A percentile compares a stretch with the other conserved stretches of the same genome.
These are phyloP conservation scores for Nephrocerus scutellatus DNA, from an alignment of 2,888 invertebrate species.

Conservation along the genomic window DNA sequence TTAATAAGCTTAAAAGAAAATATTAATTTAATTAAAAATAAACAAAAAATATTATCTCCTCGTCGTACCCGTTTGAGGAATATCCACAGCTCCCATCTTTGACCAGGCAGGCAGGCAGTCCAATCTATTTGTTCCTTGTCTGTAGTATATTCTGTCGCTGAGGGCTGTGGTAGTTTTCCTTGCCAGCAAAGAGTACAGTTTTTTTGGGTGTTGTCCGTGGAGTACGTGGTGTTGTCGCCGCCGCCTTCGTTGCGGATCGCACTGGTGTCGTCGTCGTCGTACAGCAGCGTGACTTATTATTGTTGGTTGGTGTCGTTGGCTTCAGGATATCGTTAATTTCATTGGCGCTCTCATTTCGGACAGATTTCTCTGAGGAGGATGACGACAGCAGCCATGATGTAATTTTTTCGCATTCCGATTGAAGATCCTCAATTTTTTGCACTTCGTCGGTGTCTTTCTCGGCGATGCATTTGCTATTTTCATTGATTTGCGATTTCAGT, in stretches of 20 bases:
- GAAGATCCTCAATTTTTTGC: conserved; percentile 40
- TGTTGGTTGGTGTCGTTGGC: conserved; percentile 29
- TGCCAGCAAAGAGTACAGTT: conserved; percentile 42
- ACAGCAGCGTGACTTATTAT: conserved; percentile 21
- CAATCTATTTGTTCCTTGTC: no score
- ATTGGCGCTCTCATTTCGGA: conserved; percentile 34
- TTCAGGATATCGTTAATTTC: conserved; percentile 37
- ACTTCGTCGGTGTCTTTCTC: conserved; percentile 39
- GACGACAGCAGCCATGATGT: conserved; percentile 39
- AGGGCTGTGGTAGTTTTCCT: conserved; percentile 43
- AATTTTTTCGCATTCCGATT: conserved; percentile 43
- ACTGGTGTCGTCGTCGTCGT: conserved; percentile 25
- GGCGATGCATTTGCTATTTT: conserved; percentile 20
- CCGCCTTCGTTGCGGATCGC: conserved; percentile 15
- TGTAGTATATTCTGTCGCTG: no score
- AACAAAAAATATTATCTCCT: no score
- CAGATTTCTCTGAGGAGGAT: conserved; percentile 33
- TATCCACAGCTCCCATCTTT: no score
- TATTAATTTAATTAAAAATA: no score
- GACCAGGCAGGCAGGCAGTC: no score
- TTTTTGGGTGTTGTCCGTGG: conserved; percentile 44
- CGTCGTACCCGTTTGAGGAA: no score
- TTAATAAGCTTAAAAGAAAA: no score
- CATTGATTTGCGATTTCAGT: conserved; percentile 40
- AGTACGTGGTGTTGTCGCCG: conserved; percentile 28